Evolutionary conservation across 2,797 vertebrate species (phyloP).

Genomic region (Sparus aurata): DNA sequence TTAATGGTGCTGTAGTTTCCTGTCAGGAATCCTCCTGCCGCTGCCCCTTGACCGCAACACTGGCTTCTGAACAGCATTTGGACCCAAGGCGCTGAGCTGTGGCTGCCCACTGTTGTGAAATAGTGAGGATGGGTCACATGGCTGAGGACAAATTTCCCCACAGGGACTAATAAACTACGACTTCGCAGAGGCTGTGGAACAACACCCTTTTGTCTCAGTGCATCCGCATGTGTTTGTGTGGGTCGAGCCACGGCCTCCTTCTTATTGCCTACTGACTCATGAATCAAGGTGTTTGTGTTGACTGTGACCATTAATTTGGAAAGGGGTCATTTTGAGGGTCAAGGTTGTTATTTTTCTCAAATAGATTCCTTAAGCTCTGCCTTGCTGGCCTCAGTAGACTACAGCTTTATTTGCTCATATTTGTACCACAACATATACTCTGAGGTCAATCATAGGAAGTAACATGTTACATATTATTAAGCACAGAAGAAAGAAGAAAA

Average conservation of each 20-base stretch:
- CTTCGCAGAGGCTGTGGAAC: background rate
- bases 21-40: background rate
- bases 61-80: background rate
- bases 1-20: background rate
- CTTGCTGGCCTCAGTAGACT: constrained; percentile 23
- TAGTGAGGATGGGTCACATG: constrained; percentile 1
- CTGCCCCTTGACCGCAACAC: background rate
- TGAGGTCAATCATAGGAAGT: background rate
- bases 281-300: constrained; percentile 48
- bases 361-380: constrained; percentile 23
- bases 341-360: constrained; percentile 37
- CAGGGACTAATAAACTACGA: background rate
- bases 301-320: constrained; percentile 32
- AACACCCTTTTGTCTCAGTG: background rate
- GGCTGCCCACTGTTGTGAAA: background rate
- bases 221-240: background rate
- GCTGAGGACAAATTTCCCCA: constrained; percentile 4
- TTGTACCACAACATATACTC: background rate
- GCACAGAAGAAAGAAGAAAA: constrained; percentile 3
- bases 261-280: constrained; percentile 14
- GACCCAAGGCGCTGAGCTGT: background rate
- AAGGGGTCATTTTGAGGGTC: constrained; percentile 44
- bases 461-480: background rate
- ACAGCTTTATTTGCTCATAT: constrained; percentile 17
- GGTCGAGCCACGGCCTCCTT: background rate